phyloP scores from a whole-genome alignment of 2,113 vertebrate species.

The Petaurus breviceps region DNA sequence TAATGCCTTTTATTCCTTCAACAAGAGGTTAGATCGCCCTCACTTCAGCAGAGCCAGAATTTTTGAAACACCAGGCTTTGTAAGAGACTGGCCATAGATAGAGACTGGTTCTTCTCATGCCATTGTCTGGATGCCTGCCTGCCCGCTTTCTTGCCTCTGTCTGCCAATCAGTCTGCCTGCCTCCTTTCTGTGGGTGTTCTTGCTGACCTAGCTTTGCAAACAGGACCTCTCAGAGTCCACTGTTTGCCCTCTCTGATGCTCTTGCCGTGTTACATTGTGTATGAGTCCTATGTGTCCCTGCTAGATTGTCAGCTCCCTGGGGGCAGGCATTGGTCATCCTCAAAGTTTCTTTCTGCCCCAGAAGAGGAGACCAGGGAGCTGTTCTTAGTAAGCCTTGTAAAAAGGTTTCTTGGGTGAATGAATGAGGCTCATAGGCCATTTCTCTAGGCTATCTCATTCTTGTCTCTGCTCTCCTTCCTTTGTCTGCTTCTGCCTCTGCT shows the following conservation, averaged over 20 bases:
- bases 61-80: neutral
- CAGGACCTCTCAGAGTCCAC: neutral
- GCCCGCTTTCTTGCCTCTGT: no score
- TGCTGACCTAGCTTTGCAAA: neutral
- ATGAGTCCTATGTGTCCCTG: neutral
- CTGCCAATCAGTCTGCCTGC: no score
- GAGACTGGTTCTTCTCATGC: neutral
- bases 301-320: neutral
- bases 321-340: neutral
- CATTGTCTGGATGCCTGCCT: neutral
- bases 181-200: neutral
- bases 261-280: neutral
- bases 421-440: neutral
- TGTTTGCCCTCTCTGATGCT: neutral
- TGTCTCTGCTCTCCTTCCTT: neutral
- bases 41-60: neutral
- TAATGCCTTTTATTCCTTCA: neutral
- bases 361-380: neutral
- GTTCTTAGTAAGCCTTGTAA: neutral
- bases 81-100: neutral
- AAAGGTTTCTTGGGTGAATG: neutral
- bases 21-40: neutral
- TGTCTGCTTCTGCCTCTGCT: neutral
- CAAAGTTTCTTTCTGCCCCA: no score
- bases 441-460: neutral